Conservation (phyloP, 2,797 vertebrate species). For the Nannoperca australis region DNA sequence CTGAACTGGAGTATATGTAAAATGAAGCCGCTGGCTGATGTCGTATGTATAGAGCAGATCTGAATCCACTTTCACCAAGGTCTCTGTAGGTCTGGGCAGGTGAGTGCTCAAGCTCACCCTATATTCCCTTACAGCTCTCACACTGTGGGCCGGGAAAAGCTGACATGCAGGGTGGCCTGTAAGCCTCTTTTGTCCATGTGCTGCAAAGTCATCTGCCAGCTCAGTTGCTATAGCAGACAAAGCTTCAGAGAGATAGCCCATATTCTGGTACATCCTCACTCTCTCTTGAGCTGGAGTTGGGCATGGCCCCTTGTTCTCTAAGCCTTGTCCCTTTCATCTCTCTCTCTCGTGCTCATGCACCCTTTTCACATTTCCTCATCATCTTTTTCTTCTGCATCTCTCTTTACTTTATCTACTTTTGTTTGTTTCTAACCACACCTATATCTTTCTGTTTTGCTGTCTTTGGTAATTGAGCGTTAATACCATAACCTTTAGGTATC, state of each 20-base stretch:
- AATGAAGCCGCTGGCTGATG: slow-evolving; percentile 55
- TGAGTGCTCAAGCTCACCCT: slow-evolving; percentile 58
- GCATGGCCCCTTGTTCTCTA: slow-evolving; percentile 63
- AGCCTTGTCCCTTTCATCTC: slow-evolving; percentile 60
- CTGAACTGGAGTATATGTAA: slow-evolving; percentile 53
- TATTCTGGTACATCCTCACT: slow-evolving; percentile 70
- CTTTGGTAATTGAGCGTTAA: background rate
- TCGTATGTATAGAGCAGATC: slow-evolving; percentile 58
- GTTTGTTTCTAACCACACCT: background rate
- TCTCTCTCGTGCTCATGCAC: slow-evolving; percentile 22
- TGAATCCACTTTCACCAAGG: slow-evolving; percentile 67
- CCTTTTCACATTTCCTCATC: slow-evolving; percentile 43
- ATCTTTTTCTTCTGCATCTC: slow-evolving; percentile 16
- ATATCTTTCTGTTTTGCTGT: slow-evolving; percentile 20
- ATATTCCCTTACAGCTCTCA: slow-evolving; percentile 62
- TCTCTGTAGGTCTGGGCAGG: slow-evolving; percentile 64
- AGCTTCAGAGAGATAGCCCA: slow-evolving; percentile 72
- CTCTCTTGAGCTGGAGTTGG: slow-evolving; percentile 63
- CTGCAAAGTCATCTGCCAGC: slow-evolving; percentile 81
- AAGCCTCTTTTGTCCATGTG: slow-evolving; percentile 81
- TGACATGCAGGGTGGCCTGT: slow-evolving; percentile 76
- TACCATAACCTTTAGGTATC: slow-evolving; percentile 21
- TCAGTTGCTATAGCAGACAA: slow-evolving; percentile 81
- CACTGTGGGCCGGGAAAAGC: slow-evolving; percentile 59
- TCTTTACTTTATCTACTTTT: slow-evolving; percentile 7